These are phyloP conservation scores for Cassiopea andromeda DNA, from an alignment of 30 jellyfish, hydroid and myxozoan species.

Conservation along the genomic window DNA sequence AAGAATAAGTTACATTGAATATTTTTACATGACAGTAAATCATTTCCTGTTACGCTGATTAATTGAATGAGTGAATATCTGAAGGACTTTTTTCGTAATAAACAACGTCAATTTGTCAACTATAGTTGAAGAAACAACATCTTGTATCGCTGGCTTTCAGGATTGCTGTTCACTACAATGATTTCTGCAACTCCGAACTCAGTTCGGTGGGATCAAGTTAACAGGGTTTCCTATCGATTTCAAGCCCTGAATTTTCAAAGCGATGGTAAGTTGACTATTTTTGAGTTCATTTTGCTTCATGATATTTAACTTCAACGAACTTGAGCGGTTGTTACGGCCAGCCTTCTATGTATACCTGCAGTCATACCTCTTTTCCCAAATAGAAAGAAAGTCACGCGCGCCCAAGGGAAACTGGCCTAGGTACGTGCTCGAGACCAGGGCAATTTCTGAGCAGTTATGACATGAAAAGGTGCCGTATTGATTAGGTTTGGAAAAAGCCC, in stretches of 20 bases:
- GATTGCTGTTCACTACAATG: conserved; percentile 28
- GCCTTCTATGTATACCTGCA: no score
- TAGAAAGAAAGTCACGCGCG: no score
- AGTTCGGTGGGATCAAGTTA: conserved; percentile 95
- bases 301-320: no score
- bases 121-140: not conserved
- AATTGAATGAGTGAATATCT: not conserved
- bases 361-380: no score
- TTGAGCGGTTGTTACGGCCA: no score
- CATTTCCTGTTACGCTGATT: not conserved
- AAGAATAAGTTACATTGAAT: not conserved
- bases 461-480: not conserved
- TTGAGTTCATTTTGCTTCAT: no score
- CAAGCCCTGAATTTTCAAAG: conserved; percentile 90
- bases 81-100: not conserved
- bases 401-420: not conserved
- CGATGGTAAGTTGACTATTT: conserved; percentile 73
- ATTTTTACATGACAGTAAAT: not conserved
- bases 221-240: conserved; percentile 87
- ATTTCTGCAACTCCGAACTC: conserved; percentile 96
- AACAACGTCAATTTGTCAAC: not conserved
- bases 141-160: not conserved
- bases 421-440: not conserved
- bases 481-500: not conserved
- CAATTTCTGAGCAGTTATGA: not conserved